Evolutionary conservation across 2,797 vertebrate species (phyloP).

Genomic region (Hydrophis major): DNA sequence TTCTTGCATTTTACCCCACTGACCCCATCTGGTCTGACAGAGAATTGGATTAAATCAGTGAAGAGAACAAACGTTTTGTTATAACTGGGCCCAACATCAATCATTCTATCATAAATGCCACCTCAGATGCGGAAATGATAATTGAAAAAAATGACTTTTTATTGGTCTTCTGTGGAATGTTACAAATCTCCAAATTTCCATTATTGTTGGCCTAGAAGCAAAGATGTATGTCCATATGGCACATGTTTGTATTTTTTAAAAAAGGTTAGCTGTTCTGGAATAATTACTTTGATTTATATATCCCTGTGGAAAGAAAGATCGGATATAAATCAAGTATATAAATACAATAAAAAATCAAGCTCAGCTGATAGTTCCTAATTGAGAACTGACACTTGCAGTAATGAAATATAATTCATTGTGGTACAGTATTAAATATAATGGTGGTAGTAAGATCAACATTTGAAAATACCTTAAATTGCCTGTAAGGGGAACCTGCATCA

Average conservation of each 20-base stretch:
- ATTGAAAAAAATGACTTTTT: conserved; percentile 3
- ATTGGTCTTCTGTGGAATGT: conserved; percentile 14
- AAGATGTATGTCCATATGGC: conserved; percentile 12
- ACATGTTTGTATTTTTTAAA: conserved; percentile 18
- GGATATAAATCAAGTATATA: not conserved
- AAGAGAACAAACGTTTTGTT: conserved; percentile 1
- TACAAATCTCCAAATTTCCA: not conserved
- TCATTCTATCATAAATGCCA: conserved; percentile 27
- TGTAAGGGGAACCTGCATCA: conserved; percentile 39
- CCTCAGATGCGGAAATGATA: not conserved
- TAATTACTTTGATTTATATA: conserved; percentile 47
- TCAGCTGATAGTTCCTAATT: conserved; percentile 58
- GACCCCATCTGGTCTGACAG: conserved; percentile 19
- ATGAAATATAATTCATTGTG: conserved; percentile 60
- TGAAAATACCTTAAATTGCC: conserved; percentile 37
- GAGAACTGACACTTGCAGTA: conserved; percentile 54
- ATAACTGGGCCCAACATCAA: conserved; percentile 12
- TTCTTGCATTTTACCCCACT: conserved; percentile 40
- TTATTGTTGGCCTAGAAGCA: conserved; percentile 29
- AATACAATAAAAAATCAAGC: conserved; percentile 24
- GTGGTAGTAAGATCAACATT: conserved; percentile 24
- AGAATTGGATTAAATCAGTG: conserved; percentile 23
- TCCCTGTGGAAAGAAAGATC: conserved; percentile 1
- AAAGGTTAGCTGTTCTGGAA: conserved; percentile 38
- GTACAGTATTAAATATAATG: conserved; percentile 57